These are phyloP conservation scores for Helicoverpa zea DNA, from an alignment of 1,140 invertebrate species.

Conservation along the genomic window DNA sequence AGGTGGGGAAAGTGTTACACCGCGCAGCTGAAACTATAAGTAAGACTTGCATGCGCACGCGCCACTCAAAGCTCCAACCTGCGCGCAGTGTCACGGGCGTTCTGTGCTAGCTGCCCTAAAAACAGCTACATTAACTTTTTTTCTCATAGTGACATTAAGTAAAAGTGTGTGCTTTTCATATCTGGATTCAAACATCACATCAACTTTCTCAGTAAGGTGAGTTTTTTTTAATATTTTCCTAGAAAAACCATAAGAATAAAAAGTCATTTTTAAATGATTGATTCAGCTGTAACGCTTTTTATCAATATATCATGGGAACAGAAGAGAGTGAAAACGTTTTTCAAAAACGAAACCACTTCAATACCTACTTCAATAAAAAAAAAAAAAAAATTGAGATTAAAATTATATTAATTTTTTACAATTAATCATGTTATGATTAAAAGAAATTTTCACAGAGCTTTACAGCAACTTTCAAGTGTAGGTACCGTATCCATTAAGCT, in stretches of 20 bases:
- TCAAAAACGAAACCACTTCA: too few relatives aligned
- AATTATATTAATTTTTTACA: too few relatives aligned
- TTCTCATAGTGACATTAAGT: constrained; percentile 24
- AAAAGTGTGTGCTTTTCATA: constrained; percentile 40
- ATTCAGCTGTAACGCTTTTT: too few relatives aligned
- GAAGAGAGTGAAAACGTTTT: too few relatives aligned
- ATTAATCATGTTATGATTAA: too few relatives aligned
- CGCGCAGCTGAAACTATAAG: constrained; percentile 77
- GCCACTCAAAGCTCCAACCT: constrained; percentile 64
- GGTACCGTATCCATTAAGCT: too few relatives aligned
- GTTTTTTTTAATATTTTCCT: neutral
- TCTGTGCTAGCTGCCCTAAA: constrained; percentile 23
- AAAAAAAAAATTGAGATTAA: too few relatives aligned
- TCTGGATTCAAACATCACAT: constrained; percentile 38
- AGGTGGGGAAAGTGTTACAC: constrained; percentile 81
- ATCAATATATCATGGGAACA: too few relatives aligned
- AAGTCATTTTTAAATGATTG: too few relatives aligned
- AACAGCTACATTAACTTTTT: constrained; percentile 28
- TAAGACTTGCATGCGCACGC: constrained; percentile 64
- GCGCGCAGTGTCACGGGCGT: constrained; percentile 58
- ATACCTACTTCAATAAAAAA: too few relatives aligned
- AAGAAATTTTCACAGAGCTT: too few relatives aligned
- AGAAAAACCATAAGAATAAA: neutral
- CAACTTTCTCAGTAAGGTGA: constrained; percentile 22
- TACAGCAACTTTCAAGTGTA: too few relatives aligned